Evolutionary conservation across 2,797 vertebrate genomes (phyloP).

Genomic region (Bufotes viridis): DNA sequence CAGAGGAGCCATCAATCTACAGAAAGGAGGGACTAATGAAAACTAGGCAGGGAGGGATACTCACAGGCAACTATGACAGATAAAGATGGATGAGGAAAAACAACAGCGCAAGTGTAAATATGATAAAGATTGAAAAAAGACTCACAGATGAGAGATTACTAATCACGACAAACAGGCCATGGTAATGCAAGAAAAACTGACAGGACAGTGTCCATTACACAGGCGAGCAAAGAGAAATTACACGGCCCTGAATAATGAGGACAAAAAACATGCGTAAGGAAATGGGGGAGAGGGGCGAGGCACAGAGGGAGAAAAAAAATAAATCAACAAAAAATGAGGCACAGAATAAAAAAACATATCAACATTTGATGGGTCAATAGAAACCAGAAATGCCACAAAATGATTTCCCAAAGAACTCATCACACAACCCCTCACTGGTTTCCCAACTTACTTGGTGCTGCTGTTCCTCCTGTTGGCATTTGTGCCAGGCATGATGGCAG

Average conservation of each 20-base stretch:
- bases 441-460: slow-evolving; percentile 86
- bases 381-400: not conserved
- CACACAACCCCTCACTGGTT: not conserved
- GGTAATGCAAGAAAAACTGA: slow-evolving; percentile 56
- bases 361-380: not conserved
- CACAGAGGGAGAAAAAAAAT: not conserved
- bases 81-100: not conserved
- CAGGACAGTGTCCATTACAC: slow-evolving; percentile 51
- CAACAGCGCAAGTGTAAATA: not conserved
- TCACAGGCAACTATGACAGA: not conserved
- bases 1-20: not conserved
- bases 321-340: not conserved
- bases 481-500: slow-evolving; percentile 69
- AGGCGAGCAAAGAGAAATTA: slow-evolving; percentile 45
- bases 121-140: slow-evolving; percentile 52
- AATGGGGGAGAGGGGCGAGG: not conserved
- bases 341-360: not conserved
- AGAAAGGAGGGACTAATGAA: not conserved
- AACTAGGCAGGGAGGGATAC: not conserved
- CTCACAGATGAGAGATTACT: slow-evolving; percentile 58
- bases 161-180: slow-evolving; percentile 59
- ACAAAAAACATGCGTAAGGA: slow-evolving; percentile 38
- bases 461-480: slow-evolving; percentile 81
- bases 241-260: slow-evolving; percentile 50
- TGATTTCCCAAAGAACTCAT: not conserved